Conservation (phyloP, 2,888 invertebrate species). For the Dioctria linearis region DNA sequence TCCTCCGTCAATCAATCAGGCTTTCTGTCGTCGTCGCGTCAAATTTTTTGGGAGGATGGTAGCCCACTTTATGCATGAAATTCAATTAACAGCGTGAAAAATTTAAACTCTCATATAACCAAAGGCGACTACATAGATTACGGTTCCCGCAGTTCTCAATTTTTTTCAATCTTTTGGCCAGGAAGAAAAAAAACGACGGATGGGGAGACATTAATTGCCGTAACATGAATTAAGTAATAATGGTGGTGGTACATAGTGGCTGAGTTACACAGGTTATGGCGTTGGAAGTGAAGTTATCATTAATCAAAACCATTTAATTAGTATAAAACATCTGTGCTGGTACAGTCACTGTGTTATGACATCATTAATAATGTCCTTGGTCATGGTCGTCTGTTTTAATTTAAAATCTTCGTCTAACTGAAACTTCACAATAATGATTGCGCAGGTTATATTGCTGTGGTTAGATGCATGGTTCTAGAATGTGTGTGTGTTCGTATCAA, state of each 20-base stretch:
- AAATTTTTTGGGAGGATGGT: slow-evolving; percentile 25
- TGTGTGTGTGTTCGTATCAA: too few relatives aligned
- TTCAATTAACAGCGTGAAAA: slow-evolving; percentile 42
- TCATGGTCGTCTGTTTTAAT: neutral
- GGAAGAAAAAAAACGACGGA: neutral
- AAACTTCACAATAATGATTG: neutral
- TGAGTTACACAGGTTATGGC: neutral
- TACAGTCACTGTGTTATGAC: neutral
- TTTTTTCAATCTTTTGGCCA: neutral
- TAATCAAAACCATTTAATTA: slow-evolving; percentile 49
- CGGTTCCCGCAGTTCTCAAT: neutral
- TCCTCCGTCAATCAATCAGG: slow-evolving; percentile 49
- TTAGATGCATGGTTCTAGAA: too few relatives aligned
- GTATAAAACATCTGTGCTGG: slow-evolving; percentile 24
- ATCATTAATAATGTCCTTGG: neutral
- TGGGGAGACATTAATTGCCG: neutral
- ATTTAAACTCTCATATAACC: slow-evolving; percentile 19
- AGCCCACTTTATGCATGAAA: slow-evolving; percentile 34
- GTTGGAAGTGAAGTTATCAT: neutral
- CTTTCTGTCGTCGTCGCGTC: slow-evolving; percentile 49
- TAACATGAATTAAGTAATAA: slow-evolving; percentile 13
- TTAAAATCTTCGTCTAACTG: slow-evolving; percentile 12
- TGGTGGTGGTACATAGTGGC: neutral
- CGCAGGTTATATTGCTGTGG: too few relatives aligned
- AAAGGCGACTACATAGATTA: neutral